phyloP scores from a whole-genome alignment of 2,113 vertebrate genomes.

The Shinisaurus crocodilurus region DNA sequence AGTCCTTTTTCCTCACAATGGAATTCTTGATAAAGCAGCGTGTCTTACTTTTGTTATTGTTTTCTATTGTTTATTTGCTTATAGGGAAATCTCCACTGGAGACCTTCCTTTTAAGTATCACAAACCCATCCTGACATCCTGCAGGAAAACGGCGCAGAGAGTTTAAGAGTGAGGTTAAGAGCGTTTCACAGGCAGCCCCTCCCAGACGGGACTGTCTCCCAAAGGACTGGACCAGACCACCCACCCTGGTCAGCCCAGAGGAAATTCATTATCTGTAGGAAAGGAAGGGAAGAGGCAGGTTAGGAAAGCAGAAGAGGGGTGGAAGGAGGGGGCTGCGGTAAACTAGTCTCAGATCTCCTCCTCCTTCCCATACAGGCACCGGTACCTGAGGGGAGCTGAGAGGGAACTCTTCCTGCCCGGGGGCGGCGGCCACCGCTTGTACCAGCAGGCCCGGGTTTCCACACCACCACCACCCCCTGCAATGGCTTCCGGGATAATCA shows the following conservation, averaged over 20 bases:
- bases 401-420: background rate
- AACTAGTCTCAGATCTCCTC: too few relatives aligned
- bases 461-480: background rate
- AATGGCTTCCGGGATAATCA: slow-evolving; percentile 44
- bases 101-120: background rate
- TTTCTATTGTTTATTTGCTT: too few relatives aligned
- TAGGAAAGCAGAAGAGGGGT: too few relatives aligned
- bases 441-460: background rate
- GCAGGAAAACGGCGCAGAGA: background rate
- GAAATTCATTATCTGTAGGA: background rate
- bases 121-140: background rate
- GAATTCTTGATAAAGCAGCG: too few relatives aligned
- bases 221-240: too few relatives aligned
- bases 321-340: too few relatives aligned
- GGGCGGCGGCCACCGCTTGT: background rate
- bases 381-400: background rate
- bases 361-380: too few relatives aligned
- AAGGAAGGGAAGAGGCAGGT: background rate
- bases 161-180: too few relatives aligned
- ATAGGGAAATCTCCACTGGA: background rate
- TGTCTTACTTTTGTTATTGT: too few relatives aligned
- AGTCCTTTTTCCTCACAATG: too few relatives aligned
- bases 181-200: too few relatives aligned
- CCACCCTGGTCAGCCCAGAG: background rate
- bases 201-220: too few relatives aligned